A percentile compares a stretch with the other conserved stretches of the same genome.
These are phyloP conservation scores for Pycnonotus jocosus DNA, from an alignment of 2,113 vertebrate species.

Conservation along the genomic window DNA sequence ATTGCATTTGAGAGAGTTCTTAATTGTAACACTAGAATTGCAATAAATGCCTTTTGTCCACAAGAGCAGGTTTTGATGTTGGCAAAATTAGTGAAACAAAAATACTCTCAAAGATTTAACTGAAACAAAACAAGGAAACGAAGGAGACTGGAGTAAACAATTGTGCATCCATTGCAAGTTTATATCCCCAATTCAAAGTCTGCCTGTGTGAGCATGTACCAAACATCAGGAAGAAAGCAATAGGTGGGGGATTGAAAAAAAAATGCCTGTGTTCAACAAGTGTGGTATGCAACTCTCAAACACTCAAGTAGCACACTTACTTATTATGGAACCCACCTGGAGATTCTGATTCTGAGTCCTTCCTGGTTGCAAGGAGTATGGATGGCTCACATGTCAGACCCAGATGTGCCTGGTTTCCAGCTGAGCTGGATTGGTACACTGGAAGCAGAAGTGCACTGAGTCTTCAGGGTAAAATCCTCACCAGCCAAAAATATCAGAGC, in stretches of 20 bases:
- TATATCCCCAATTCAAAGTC: not conserved
- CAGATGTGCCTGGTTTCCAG: not conserved
- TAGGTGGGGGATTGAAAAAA: not conserved
- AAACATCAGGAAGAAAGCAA: not conserved
- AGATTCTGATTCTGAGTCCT: not conserved
- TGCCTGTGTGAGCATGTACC: not conserved
- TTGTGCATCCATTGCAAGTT: not conserved
- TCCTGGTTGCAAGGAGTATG: not conserved
- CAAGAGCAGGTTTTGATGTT: not conserved
- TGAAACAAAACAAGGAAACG: not conserved
- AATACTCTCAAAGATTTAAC: not conserved
- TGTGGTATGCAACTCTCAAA: accelerated
- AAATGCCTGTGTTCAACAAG: not conserved
- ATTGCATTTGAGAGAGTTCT: not conserved
- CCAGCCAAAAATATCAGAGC: not conserved
- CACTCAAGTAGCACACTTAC: too few species aligned
- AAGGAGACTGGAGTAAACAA: not conserved
- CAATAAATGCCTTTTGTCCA: not conserved
- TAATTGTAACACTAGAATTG: not conserved
- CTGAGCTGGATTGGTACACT: not conserved
- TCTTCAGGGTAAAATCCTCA: not conserved
- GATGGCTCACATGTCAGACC: not conserved
- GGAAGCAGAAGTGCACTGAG: not conserved
- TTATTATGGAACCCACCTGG: too few species aligned
- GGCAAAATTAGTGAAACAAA: not conserved